Percentiles rank a stretch among this genome's conserved stretches.
phyloP scores from a whole-genome alignment of 1,140 invertebrate genomes.

The Teleogryllus occipitalis region DNA sequence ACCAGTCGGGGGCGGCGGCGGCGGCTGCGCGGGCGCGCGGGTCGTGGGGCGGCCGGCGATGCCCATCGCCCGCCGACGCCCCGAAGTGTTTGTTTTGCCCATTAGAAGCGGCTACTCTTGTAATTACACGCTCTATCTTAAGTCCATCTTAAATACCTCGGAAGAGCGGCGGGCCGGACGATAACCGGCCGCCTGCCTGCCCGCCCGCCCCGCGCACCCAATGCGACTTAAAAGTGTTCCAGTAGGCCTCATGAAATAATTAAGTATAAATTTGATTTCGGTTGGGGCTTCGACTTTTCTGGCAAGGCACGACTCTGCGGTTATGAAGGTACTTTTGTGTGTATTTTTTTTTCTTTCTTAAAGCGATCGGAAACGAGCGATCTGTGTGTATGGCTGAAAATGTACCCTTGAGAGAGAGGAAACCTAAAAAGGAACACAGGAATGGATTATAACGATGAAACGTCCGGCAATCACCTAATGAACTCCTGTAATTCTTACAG shows the following conservation, averaged over 20 bases:
- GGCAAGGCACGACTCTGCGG: background rate
- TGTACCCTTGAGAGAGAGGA: background rate
- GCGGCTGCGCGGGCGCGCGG: no score
- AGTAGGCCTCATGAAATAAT: conserved; percentile 1
- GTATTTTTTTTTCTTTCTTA: background rate
- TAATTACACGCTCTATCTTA: background rate
- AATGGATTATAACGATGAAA: background rate
- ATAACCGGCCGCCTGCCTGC: background rate
- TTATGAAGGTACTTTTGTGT: background rate
- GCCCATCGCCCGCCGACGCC: background rate
- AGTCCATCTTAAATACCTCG: conserved; percentile 1
- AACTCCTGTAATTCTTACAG: background rate
- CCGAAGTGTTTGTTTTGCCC: background rate
- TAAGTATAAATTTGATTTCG: conserved; percentile 1
- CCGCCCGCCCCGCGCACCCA: background rate
- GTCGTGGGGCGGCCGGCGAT: background rate
- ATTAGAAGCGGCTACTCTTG: conserved; percentile 3
- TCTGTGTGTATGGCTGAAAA: background rate
- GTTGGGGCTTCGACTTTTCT: background rate
- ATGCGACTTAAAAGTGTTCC: conserved; percentile 1
- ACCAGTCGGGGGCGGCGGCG: background rate
- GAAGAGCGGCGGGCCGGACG: background rate
- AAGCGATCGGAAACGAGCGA: background rate
- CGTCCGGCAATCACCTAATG: background rate
- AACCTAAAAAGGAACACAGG: background rate